phyloP scores from a whole-genome alignment of 2,797 vertebrate species.

The Siniperca obscura region DNA sequence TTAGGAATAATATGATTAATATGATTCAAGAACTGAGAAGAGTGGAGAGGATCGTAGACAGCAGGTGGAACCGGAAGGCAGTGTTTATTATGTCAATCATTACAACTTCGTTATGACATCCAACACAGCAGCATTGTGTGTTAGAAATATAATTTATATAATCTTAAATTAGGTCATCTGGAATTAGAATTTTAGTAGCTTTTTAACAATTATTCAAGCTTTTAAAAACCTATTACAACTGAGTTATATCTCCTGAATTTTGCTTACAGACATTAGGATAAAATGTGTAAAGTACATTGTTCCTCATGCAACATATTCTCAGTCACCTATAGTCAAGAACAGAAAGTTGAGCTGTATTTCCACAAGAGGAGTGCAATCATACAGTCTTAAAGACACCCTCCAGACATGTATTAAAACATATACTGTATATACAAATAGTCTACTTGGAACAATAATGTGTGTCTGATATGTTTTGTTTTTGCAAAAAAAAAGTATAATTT shows the following conservation, averaged over 20 bases:
- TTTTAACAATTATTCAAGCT: neutral
- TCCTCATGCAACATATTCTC: neutral
- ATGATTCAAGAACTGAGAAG: constrained; percentile 6
- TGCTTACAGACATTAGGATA: neutral
- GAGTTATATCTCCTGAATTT: neutral
- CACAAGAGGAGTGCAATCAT: neutral
- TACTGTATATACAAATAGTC: too few species aligned
- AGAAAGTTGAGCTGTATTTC: neutral
- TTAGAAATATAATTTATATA: constrained; percentile 3
- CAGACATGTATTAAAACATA: too few species aligned
- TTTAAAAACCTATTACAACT: neutral
- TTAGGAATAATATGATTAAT: constrained; percentile 12
- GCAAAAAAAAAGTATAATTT: too few species aligned
- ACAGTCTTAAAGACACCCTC: too few species aligned
- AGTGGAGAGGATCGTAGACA: constrained; percentile 1
- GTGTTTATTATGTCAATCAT: constrained; percentile 7
- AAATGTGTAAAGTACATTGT: neutral
- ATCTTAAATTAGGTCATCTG: neutral
- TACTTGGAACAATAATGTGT: too few species aligned
- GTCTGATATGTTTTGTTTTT: too few species aligned
- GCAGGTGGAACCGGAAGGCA: neutral
- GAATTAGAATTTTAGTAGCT: neutral
- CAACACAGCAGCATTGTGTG: neutral
- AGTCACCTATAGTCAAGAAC: neutral
- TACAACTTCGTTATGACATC: constrained; percentile 7